These are phyloP conservation scores for Cricetomys ansorgei DNA, from an alignment of 2,113 vertebrate species.

Conservation along the genomic window DNA sequence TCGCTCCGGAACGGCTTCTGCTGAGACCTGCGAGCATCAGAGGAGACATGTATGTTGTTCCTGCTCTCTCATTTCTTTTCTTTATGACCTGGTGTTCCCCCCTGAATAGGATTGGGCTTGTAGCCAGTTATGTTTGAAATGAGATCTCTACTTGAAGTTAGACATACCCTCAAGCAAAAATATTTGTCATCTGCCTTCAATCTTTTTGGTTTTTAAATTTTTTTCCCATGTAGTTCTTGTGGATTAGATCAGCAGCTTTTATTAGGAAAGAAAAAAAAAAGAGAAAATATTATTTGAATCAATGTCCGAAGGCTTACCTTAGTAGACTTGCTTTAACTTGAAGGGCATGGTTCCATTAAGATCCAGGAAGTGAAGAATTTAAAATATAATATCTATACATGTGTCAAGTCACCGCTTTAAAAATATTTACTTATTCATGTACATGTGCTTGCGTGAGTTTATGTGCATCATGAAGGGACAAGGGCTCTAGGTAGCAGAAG, in stretches of 20 bases:
- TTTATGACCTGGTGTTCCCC: neutral
- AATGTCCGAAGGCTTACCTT: neutral
- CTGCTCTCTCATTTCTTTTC: neutral
- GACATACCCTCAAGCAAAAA: neutral
- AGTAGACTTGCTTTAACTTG: neutral
- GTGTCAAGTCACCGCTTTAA: neutral
- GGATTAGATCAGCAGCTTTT: slow-evolving; percentile 10
- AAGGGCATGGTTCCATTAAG: neutral
- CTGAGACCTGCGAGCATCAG: slow-evolving; percentile 85
- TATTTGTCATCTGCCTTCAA: neutral
- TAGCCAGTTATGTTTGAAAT: neutral
- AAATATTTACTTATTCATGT: neutral
- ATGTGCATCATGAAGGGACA: neutral
- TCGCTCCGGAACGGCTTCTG: slow-evolving; percentile 92
- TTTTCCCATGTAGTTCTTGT: neutral
- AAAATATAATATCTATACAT: slow-evolving; percentile 1
- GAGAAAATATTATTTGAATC: neutral
- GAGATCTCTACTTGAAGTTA: slow-evolving; percentile 3
- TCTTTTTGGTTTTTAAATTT: neutral
- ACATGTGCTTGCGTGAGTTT: neutral
- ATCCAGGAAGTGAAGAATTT: slow-evolving; percentile 13
- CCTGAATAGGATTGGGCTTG: neutral
- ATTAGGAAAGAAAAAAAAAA: slow-evolving; percentile 24
- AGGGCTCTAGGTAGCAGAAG: neutral
- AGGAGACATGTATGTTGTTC: slow-evolving; percentile 91